Percentiles rank a stretch among this genome's conserved stretches.
Conservation (phyloP, 2,113 vertebrate species). For the Seriola quinqueradiata region DNA sequence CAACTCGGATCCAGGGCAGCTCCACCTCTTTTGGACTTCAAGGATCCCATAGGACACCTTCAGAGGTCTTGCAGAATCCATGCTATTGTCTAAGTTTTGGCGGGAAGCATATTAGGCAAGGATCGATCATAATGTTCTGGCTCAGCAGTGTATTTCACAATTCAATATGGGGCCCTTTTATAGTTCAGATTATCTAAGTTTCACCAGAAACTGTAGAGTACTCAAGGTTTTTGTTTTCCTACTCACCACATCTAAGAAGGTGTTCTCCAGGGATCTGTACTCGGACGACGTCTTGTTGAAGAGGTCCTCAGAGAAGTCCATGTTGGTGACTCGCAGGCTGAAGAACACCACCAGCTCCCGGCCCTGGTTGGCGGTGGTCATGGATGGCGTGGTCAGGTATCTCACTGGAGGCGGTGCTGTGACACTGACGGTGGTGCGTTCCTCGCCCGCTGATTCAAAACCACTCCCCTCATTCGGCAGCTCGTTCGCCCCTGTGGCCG, state of each 20-base stretch:
- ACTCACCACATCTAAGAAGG: slow-evolving; percentile 91
- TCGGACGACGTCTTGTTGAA: slow-evolving; percentile 93
- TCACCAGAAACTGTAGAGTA: neutral
- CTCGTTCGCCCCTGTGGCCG: slow-evolving; percentile 60
- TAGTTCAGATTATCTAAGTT: no score
- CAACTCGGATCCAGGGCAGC: no score
- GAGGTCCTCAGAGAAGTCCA: slow-evolving; percentile 91
- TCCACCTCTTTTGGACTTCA: no score
- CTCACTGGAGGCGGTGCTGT: slow-evolving; percentile 78
- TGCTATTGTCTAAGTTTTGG: no score
- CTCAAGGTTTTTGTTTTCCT: neutral
- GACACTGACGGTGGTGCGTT: slow-evolving; percentile 22
- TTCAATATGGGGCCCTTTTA: no score
- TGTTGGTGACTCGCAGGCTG: slow-evolving; percentile 92
- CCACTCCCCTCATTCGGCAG: slow-evolving; percentile 75
- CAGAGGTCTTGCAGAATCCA: no score
- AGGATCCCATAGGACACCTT: no score
- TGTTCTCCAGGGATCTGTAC: slow-evolving; percentile 89
- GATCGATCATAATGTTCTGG: no score
- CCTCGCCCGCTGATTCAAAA: slow-evolving; percentile 42
- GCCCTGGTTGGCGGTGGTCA: slow-evolving; percentile 83
- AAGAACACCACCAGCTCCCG: slow-evolving; percentile 94
- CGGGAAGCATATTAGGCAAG: no score
- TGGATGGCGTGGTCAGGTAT: slow-evolving; percentile 87
- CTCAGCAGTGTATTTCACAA: no score